phyloP scores from a whole-genome alignment of 1,140 invertebrate genomes.

The Steinernema feltiae region DNA sequence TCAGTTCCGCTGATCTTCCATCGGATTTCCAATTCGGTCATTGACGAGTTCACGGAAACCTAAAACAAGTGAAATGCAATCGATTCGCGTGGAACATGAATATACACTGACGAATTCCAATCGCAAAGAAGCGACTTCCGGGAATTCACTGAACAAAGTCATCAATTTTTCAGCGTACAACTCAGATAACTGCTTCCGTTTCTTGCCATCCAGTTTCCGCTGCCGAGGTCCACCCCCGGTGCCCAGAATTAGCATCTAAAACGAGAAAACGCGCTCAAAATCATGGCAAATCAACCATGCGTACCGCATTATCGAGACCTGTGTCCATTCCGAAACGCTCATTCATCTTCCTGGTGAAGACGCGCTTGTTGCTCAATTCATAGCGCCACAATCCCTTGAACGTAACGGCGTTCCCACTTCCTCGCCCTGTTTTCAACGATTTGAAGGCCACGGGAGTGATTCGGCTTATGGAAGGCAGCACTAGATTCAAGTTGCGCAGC shows the following conservation, averaged over 20 bases:
- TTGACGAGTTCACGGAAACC: neutral
- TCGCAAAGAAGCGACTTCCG: slow-evolving; percentile 20
- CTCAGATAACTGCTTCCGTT: slow-evolving; percentile 30
- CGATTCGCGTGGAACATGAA: slow-evolving; percentile 18
- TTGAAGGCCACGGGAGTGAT: neutral
- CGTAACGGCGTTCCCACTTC: neutral
- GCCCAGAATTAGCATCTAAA: neutral
- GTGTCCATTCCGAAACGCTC: neutral
- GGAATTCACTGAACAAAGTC: slow-evolving; percentile 26
- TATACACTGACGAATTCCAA: slow-evolving; percentile 6
- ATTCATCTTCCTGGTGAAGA: neutral
- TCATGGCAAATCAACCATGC: neutral
- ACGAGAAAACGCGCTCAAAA: neutral
- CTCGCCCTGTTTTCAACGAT: neutral
- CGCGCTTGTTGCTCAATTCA: neutral
- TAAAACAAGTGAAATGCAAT: neutral
- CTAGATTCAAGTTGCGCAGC: neutral
- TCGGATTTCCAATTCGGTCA: neutral
- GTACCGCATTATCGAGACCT: neutral
- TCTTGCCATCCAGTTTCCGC: slow-evolving; percentile 40
- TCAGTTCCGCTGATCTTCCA: neutral
- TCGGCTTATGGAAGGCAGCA: neutral
- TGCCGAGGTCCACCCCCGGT: neutral
- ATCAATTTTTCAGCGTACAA: slow-evolving; percentile 32
- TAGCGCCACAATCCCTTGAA: neutral